Conservation (phyloP, 1,140 invertebrate species). For the Brachionus plicatilis region DNA sequence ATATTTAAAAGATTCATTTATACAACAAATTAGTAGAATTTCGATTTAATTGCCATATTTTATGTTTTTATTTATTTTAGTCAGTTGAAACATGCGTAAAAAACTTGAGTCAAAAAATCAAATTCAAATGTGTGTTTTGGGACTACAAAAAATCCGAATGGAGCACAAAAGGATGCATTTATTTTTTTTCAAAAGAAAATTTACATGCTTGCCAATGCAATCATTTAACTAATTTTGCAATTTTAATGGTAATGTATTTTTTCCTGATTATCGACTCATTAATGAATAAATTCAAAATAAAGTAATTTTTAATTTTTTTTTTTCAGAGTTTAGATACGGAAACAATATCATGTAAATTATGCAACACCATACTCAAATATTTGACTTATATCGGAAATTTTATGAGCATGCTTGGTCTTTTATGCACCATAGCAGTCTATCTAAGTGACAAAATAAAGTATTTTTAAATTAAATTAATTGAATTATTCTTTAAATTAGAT, state of each 20-base stretch:
- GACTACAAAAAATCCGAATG: slow-evolving; percentile 13
- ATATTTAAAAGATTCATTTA: no score
- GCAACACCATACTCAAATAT: background rate
- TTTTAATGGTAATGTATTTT: slow-evolving; percentile 14
- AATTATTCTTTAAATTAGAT: background rate
- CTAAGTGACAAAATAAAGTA: slow-evolving; percentile 7
- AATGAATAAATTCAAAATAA: no score
- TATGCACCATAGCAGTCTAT: background rate
- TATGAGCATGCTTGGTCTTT: slow-evolving; percentile 13
- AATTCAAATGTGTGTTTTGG: slow-evolving; percentile 35
- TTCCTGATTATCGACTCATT: no score
- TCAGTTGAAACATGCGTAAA: background rate
- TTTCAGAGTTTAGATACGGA: slow-evolving; percentile 18
- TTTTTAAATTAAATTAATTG: background rate
- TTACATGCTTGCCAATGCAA: slow-evolving; percentile 19
- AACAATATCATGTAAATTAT: background rate
- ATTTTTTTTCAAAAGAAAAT: background rate
- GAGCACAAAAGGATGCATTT: background rate
- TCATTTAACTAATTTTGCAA: slow-evolving; percentile 38
- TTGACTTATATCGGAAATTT: background rate
- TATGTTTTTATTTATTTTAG: background rate
- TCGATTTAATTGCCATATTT: no score
- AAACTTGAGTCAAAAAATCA: background rate
- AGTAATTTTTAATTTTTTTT: background rate
- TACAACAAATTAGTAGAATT: no score